Percentiles rank a stretch among this genome's conserved stretches.
Evolutionary conservation across 2,888 invertebrate genomes (phyloP).

Genomic region (Dione juno): DNA sequence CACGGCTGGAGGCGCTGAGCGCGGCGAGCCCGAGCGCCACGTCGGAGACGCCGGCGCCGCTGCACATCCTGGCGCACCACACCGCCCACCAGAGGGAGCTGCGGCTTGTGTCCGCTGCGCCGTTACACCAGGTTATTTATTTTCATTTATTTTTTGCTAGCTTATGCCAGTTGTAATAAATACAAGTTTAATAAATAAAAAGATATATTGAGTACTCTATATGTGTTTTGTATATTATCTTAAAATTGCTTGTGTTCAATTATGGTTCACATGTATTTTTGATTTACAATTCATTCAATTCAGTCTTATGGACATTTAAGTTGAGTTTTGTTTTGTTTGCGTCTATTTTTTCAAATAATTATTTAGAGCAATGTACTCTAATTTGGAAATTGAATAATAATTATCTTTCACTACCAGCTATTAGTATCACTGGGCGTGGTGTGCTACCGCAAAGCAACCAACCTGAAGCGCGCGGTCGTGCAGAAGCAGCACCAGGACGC

Average conservation of each 20-base stretch:
- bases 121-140: conserved; percentile 89
- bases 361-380: too few species aligned
- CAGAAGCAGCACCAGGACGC: conserved; percentile 90
- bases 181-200: too few species aligned
- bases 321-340: too few species aligned
- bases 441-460: conserved; percentile 95
- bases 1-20: conserved; percentile 87
- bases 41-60: conserved; percentile 80
- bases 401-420: conserved; percentile 67
- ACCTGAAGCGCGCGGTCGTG: conserved; percentile 88
- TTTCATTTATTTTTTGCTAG: too few species aligned
- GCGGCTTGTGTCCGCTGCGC: conserved; percentile 87
- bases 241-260: too few species aligned
- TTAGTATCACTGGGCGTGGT: conserved; percentile 94
- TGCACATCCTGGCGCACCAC: conserved; percentile 86
- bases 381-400: background rate
- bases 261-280: too few species aligned
- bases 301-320: too few species aligned
- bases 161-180: too few species aligned
- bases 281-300: too few species aligned
- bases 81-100: conserved; percentile 88
- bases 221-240: too few species aligned
- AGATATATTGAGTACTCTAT: too few species aligned
- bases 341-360: too few species aligned
- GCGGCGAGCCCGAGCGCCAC: conserved; percentile 49